phyloP scores from a whole-genome alignment of 2,888 invertebrate genomes.

The Apeira syringaria region DNA sequence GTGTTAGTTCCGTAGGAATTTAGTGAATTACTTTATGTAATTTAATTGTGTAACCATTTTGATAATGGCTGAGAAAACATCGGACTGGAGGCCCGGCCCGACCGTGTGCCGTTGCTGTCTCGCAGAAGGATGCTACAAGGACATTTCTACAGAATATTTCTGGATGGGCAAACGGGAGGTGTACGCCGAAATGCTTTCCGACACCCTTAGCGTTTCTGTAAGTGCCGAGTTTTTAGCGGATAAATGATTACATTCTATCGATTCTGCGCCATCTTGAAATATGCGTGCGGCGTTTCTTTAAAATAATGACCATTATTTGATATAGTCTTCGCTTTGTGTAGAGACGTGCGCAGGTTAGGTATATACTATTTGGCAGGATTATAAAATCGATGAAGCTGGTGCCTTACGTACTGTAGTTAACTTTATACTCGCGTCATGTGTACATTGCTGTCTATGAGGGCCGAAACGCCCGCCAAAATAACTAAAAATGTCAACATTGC shows the following conservation, averaged over 20 bases:
- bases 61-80: constrained; percentile 64
- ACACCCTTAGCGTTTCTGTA: constrained; percentile 64
- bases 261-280: constrained; percentile 27
- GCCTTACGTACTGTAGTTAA: too few species aligned
- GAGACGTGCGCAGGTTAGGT: constrained; percentile 13
- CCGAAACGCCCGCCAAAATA: too few species aligned
- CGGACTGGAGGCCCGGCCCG: constrained; percentile 73
- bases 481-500: too few species aligned
- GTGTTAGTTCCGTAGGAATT: constrained; percentile 22
- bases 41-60: constrained; percentile 39
- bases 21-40: constrained; percentile 38
- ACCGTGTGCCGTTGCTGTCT: constrained; percentile 76
- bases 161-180: constrained; percentile 80
- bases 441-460: too few species aligned
- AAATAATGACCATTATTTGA: constrained; percentile 41
- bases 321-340: constrained; percentile 27
- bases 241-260: background rate
- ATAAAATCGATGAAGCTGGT: constrained; percentile 41
- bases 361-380: constrained; percentile 38
- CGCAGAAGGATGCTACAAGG: constrained; percentile 74
- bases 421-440: too few species aligned
- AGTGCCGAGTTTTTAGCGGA: constrained; percentile 36
- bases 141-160: constrained; percentile 78
- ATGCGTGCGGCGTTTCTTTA: constrained; percentile 32
- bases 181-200: constrained; percentile 70